Conservation (phyloP, 2,888 invertebrate genomes). For the Temnothorax rugatulus region DNA sequence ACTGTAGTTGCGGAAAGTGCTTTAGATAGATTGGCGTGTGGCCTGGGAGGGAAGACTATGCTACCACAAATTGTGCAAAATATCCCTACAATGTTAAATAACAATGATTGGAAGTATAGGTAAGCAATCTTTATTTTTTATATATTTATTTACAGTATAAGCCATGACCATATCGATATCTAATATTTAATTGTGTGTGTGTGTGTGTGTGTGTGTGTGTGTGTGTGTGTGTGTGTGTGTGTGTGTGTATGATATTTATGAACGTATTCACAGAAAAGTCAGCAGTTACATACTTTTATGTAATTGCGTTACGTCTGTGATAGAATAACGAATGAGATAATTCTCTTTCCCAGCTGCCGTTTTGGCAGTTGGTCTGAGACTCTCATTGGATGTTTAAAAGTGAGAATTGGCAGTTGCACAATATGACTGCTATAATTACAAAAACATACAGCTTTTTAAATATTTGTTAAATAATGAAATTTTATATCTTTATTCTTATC, state of each 20-base stretch:
- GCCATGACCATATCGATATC: neutral
- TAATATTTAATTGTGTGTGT: too few species aligned
- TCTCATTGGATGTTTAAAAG: slow-evolving; percentile 67
- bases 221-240: too few species aligned
- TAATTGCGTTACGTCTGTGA: slow-evolving; percentile 83
- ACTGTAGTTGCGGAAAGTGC: slow-evolving; percentile 98
- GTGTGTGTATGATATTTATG: too few species aligned
- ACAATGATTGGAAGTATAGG: slow-evolving; percentile 94
- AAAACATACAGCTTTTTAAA: slow-evolving; percentile 73
- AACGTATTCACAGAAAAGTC: slow-evolving; percentile 78
- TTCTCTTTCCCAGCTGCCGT: slow-evolving; percentile 74
- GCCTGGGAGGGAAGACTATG: slow-evolving; percentile 97
- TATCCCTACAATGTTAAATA: slow-evolving; percentile 95
- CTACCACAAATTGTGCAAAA: slow-evolving; percentile 95
- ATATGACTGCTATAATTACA: slow-evolving; percentile 68
- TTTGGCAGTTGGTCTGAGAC: slow-evolving; percentile 68
- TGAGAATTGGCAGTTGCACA: slow-evolving; percentile 73
- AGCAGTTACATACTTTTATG: slow-evolving; percentile 75
- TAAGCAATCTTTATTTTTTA: slow-evolving; percentile 66
- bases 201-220: too few species aligned
- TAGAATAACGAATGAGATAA: slow-evolving; percentile 74
- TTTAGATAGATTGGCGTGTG: slow-evolving; percentile 98
- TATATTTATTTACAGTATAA: neutral
- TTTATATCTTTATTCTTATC: neutral
- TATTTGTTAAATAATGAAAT: slow-evolving; percentile 22